A percentile compares a stretch with the other conserved stretches of the same genome.
Conservation (phyloP, 2,113 vertebrate species). For the Cyrtonyx montezumae region DNA sequence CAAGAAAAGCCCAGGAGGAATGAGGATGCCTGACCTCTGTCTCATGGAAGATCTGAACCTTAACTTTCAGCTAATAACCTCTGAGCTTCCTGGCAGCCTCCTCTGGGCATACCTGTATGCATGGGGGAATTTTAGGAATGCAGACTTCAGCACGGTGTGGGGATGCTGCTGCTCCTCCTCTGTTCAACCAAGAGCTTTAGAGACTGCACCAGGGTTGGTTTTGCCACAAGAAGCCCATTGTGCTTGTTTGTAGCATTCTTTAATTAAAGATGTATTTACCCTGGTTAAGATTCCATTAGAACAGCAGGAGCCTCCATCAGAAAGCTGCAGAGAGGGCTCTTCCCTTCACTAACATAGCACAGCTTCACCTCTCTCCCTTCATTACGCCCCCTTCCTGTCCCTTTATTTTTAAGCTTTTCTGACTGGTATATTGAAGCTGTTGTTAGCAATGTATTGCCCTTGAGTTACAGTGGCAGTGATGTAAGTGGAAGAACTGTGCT, state of each 20-base stretch:
- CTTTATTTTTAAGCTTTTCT: not conserved
- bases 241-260: slow-evolving; percentile 55
- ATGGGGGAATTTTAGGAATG: slow-evolving; percentile 60
- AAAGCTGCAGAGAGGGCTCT: not conserved
- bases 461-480: not conserved
- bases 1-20: not conserved
- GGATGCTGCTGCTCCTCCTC: not conserved
- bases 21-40: not conserved
- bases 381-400: not conserved
- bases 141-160: not conserved
- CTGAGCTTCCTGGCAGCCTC: not conserved
- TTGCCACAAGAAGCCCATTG: slow-evolving; percentile 24
- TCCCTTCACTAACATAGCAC: not conserved
- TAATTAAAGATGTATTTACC: slow-evolving; percentile 65
- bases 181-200: slow-evolving; percentile 20
- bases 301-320: slow-evolving; percentile 21
- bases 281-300: slow-evolving; percentile 43
- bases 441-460: not conserved
- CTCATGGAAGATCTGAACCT: not conserved
- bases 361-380: not conserved
- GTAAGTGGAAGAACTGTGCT: not conserved
- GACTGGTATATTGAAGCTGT: not conserved
- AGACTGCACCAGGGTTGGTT: not conserved
- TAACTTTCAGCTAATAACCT: slow-evolving; percentile 14
- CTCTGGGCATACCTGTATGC: not conserved